Conservation (phyloP, 2,888 invertebrate species). For the Nomada hirtipes region DNA sequence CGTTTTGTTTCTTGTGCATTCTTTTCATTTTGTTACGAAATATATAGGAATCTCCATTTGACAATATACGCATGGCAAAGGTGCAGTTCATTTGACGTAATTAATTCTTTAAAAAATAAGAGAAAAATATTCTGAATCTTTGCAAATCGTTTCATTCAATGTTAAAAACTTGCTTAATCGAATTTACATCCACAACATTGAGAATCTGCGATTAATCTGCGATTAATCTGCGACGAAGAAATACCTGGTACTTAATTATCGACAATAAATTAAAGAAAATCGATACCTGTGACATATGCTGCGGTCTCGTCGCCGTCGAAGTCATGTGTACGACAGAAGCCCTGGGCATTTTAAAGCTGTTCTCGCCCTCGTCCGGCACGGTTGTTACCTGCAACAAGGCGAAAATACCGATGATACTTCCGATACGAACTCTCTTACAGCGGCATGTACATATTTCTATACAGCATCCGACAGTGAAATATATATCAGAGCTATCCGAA, state of each 20-base stretch:
- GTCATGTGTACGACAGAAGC: constrained; percentile 83
- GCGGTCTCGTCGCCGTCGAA: constrained; percentile 82
- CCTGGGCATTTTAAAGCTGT: constrained; percentile 82
- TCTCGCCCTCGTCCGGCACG: constrained; percentile 81
- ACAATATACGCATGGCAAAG: no score
- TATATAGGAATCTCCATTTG: neutral
- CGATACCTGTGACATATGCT: constrained; percentile 82
- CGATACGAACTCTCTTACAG: neutral
- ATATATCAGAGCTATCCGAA: neutral
- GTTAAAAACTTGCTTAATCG: no score
- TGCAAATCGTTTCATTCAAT: no score
- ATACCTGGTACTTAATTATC: neutral
- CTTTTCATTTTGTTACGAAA: neutral
- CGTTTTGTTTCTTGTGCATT: neutral
- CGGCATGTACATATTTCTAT: neutral
- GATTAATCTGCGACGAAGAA: no score
- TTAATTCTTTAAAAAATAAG: no score
- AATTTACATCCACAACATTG: no score
- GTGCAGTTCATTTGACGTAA: no score
- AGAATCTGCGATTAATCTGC: no score
- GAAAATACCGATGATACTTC: neutral
- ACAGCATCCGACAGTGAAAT: neutral
- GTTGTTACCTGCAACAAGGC: constrained; percentile 81
- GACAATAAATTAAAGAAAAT: neutral
- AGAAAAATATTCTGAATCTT: no score